Percentiles rank a stretch among this genome's conserved stretches.
Conservation (phyloP, 1,140 invertebrate genomes). For the Melitaea cinxia region DNA sequence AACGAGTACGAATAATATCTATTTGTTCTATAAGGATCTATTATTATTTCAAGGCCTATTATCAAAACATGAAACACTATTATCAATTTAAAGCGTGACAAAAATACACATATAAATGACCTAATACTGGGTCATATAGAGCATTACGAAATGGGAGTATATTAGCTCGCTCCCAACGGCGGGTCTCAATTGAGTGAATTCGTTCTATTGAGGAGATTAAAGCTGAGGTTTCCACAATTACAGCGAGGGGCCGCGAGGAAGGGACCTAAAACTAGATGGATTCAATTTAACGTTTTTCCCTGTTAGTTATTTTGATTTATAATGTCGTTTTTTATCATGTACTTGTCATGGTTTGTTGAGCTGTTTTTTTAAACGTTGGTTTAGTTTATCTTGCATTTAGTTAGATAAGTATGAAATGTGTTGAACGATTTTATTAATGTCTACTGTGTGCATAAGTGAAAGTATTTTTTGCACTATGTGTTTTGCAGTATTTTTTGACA, state of each 20-base stretch:
- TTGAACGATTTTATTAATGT: no score
- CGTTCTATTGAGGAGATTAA: slow-evolving; percentile 33
- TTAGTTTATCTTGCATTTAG: neutral
- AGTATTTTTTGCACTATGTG: no score
- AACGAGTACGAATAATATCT: no score
- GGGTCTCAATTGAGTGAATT: slow-evolving; percentile 35
- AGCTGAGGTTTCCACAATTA: slow-evolving; percentile 30
- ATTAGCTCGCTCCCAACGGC: slow-evolving; percentile 22
- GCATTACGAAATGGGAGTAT: slow-evolving; percentile 26
- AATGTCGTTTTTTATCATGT: neutral
- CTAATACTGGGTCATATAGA: slow-evolving; percentile 22
- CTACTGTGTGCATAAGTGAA: no score
- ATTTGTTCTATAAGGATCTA: no score
- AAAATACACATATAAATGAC: slow-evolving; percentile 26
- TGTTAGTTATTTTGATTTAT: slow-evolving; percentile 16
- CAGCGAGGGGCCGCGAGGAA: slow-evolving; percentile 23
- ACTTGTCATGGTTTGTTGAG: neutral
- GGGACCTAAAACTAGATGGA: slow-evolving; percentile 23
- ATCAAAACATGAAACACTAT: neutral
- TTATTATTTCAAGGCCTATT: no score
- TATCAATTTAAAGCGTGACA: slow-evolving; percentile 23
- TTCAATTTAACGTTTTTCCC: slow-evolving; percentile 13
- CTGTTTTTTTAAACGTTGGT: neutral
- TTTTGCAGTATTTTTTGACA: no score
- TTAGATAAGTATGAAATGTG: neutral